Percentiles rank a stretch among this genome's conserved stretches.
These are phyloP conservation scores for Ectemnius continuus DNA, from an alignment of 2,888 invertebrate genomes.

Conservation along the genomic window DNA sequence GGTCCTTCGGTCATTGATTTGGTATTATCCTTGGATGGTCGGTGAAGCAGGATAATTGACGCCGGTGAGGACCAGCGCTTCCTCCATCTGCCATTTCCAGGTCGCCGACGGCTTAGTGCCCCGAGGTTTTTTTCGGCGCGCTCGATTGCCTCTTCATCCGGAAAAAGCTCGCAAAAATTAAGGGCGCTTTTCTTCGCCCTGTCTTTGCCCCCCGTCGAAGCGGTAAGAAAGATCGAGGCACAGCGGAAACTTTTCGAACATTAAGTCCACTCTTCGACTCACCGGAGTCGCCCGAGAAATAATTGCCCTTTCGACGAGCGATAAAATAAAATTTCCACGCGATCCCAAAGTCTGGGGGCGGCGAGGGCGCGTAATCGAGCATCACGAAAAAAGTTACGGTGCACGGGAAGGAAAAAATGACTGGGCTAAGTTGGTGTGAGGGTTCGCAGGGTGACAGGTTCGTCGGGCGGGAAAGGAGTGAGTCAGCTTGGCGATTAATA, in stretches of 20 bases:
- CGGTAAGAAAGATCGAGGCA: slow-evolving; percentile 1
- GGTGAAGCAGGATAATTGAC: slow-evolving; percentile 41
- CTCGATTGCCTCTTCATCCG: slow-evolving; percentile 30
- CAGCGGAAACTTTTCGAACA: slow-evolving; percentile 14
- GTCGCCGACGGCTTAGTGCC: slow-evolving; percentile 29
- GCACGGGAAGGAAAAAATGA: not conserved
- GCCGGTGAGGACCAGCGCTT: slow-evolving; percentile 18
- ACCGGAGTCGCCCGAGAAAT: slow-evolving; percentile 5
- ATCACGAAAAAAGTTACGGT: not conserved
- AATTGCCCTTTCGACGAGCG: slow-evolving; percentile 13
- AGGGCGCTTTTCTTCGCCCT: slow-evolving; percentile 28
- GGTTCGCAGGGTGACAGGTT: not conserved
- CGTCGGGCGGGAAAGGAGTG: not conserved
- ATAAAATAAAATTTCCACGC: not conserved
- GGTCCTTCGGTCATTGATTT: slow-evolving; percentile 18
- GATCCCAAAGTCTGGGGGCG: too few species aligned
- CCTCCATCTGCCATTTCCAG: slow-evolving; percentile 27
- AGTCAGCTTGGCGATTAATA: slow-evolving; percentile 33
- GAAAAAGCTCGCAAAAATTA: slow-evolving; percentile 47
- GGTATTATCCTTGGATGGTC: slow-evolving; percentile 39
- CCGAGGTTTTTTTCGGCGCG: slow-evolving; percentile 26
- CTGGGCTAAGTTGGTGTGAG: not conserved
- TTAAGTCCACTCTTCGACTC: not conserved
- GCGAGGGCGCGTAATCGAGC: slow-evolving; percentile 6
- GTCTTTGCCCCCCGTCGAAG: not conserved